These are phyloP conservation scores for Drosophila chauvacae DNA, from an alignment of 1,140 invertebrate genomes.

Conservation along the genomic window DNA sequence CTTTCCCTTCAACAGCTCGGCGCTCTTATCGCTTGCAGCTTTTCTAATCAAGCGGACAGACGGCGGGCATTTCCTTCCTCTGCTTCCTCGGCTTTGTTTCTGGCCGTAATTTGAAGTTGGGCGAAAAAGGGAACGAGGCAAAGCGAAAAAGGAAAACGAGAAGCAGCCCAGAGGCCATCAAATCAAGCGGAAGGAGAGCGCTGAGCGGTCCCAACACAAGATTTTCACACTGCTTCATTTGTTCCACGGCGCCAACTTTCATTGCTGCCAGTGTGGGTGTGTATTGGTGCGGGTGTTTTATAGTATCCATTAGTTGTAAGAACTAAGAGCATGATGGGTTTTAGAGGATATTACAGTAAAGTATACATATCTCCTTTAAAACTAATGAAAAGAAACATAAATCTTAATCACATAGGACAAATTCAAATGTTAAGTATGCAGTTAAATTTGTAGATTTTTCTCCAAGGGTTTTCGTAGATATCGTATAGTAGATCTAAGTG, in stretches of 20 bases:
- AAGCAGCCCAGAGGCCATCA: constrained; percentile 62
- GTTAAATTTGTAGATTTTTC: neutral
- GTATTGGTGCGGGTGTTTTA: constrained; percentile 13
- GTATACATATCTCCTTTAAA: too few relatives aligned
- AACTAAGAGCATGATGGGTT: neutral
- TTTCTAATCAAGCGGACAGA: constrained; percentile 77
- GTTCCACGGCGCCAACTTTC: constrained; percentile 45
- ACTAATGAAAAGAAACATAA: neutral
- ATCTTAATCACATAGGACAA: neutral
- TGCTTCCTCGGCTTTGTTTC: constrained; percentile 29
- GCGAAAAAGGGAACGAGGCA: constrained; percentile 18
- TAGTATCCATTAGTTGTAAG: constrained; percentile 2
- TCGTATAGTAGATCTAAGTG: neutral
- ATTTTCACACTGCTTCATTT: constrained; percentile 79
- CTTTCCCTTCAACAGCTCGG: constrained; percentile 25
- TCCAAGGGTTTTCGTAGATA: neutral
- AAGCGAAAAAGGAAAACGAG: constrained; percentile 23
- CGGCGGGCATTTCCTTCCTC: constrained; percentile 58
- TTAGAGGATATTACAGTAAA: neutral
- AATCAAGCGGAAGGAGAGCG: constrained; percentile 72
- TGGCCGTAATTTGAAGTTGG: constrained; percentile 55
- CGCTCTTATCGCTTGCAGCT: constrained; percentile 72
- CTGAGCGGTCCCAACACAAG: constrained; percentile 49
- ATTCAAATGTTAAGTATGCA: neutral
- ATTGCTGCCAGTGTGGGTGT: constrained; percentile 20